Evolutionary conservation across 2,113 vertebrate species (phyloP).

Genomic region (Rhinichthys klamathensis): DNA sequence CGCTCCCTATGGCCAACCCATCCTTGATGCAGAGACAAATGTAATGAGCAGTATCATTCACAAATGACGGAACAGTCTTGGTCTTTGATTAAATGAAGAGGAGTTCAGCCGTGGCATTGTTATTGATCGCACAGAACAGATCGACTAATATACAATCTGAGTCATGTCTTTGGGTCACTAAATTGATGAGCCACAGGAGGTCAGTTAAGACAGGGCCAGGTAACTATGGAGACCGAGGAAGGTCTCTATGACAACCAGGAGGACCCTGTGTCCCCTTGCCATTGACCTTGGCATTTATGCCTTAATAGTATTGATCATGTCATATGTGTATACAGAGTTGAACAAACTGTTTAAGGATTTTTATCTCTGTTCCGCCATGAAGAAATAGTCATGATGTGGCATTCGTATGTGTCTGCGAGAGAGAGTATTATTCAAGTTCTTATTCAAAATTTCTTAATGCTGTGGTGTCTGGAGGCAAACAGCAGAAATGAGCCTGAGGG

Average conservation of each 20-base stretch:
- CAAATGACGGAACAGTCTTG: constrained; percentile 12
- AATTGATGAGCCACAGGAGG: constrained; percentile 51
- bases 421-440: constrained; percentile 1
- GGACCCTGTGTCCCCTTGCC: constrained; percentile 41
- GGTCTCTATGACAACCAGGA: constrained; percentile 45
- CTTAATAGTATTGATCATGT: constrained; percentile 14
- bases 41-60: constrained; percentile 23
- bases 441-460: not conserved
- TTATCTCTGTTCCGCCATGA: not conserved
- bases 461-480: constrained; percentile 23
- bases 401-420: not conserved
- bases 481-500: constrained; percentile 32
- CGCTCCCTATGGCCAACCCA: not conserved
- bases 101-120: constrained; percentile 37
- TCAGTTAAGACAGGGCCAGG: constrained; percentile 37
- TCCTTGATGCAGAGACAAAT: constrained; percentile 2
- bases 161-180: constrained; percentile 44
- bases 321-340: not conserved
- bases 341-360: not conserved
- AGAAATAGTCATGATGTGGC: not conserved
- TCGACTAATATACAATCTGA: constrained; percentile 52
- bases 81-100: constrained; percentile 47
- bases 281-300: constrained; percentile 49
- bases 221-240: constrained; percentile 36
- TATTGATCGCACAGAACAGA: constrained; percentile 51